Percentiles rank a stretch among this genome's conserved stretches.
Evolutionary conservation across 1,140 invertebrate species (phyloP).

Genomic region (Teleopsis dalmanni): DNA sequence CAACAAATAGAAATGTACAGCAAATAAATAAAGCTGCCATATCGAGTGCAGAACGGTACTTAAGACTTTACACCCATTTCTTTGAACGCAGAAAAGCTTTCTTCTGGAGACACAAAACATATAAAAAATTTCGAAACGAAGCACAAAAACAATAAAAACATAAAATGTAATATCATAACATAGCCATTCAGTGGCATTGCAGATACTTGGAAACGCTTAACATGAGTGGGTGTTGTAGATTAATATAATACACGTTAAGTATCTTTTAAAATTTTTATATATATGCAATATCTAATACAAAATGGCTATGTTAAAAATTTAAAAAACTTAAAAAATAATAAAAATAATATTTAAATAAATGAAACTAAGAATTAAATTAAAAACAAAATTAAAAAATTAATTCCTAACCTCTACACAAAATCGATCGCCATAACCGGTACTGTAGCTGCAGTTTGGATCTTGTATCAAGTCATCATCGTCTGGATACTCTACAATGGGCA

Average conservation of each 20-base stretch:
- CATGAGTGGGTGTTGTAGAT: background rate
- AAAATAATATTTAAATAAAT: constrained; percentile 8
- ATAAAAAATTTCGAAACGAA: background rate
- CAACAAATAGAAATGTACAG: too few relatives aligned
- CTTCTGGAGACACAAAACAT: too few relatives aligned
- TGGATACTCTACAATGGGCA: constrained; percentile 54
- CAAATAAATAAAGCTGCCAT: too few relatives aligned
- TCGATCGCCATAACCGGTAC: constrained; percentile 36
- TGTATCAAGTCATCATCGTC: constrained; percentile 56
- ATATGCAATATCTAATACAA: too few relatives aligned
- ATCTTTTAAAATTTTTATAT: too few relatives aligned
- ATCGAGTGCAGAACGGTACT: too few relatives aligned
- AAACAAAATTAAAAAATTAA: constrained; percentile 22
- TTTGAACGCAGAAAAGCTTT: too few relatives aligned
- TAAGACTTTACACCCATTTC: too few relatives aligned
- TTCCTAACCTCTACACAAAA: constrained; percentile 45
- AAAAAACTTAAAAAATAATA: too few relatives aligned
- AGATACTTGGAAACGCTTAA: too few relatives aligned
- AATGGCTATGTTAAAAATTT: too few relatives aligned
- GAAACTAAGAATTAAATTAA: constrained; percentile 10
- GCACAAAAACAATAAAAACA: background rate
- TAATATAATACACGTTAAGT: background rate
- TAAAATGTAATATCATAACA: background rate
- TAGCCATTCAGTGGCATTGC: background rate
- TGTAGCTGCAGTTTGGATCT: constrained; percentile 18